Conservation (phyloP, 2,113 vertebrate genomes). For the Polypterus senegalus region DNA sequence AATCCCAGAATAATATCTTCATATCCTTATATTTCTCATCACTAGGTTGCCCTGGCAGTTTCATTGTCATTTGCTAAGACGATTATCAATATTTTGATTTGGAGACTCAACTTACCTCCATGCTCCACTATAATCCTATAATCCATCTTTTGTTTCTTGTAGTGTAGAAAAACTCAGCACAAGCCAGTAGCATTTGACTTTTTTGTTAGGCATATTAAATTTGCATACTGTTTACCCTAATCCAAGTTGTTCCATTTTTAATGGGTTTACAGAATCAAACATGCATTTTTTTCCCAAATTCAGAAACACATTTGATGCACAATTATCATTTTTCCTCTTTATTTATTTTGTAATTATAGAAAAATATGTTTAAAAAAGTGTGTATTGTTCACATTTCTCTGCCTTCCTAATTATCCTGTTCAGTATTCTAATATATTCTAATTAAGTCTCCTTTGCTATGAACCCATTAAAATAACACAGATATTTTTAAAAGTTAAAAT, state of each 20-base stretch:
- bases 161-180: neutral
- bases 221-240: neutral
- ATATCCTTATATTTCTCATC: too few relatives aligned
- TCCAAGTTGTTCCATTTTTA: neutral
- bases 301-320: neutral
- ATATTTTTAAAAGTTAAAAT: constrained; percentile 1
- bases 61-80: constrained; percentile 3
- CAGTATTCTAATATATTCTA: constrained; percentile 5
- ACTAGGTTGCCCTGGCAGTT: too few relatives aligned
- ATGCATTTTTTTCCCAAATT: neutral
- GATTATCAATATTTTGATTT: neutral
- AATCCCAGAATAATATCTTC: too few relatives aligned
- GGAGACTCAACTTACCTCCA: neutral
- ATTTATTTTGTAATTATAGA: neutral
- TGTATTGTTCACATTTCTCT: neutral
- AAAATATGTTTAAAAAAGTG: neutral
- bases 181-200: neutral
- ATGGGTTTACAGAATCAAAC: neutral
- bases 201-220: neutral
- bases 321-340: neutral
- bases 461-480: neutral
- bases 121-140: neutral
- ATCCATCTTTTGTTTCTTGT: constrained; percentile 2
- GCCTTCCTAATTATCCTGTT: neutral
- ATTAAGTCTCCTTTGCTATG: constrained; percentile 2